phyloP scores from a whole-genome alignment of 2,113 vertebrate species.

The Pavo muticus region DNA sequence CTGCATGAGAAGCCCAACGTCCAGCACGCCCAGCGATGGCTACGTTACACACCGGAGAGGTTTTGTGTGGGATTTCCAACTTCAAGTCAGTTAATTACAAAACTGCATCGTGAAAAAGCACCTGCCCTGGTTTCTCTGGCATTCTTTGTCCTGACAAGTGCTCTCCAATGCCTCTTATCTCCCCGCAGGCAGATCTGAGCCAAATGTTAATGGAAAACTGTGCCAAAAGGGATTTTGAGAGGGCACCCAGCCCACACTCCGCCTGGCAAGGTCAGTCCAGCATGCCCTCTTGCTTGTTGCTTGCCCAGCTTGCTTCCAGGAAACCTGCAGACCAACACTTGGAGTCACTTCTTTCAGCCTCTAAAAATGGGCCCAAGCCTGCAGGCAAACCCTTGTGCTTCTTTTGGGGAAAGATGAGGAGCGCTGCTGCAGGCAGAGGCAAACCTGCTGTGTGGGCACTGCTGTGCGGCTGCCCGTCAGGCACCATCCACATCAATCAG shows the following conservation, averaged over 20 bases:
- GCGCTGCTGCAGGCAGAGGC: neutral
- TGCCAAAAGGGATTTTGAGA: neutral
- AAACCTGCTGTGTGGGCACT: accelerated
- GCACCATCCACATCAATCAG: neutral
- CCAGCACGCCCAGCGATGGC: neutral
- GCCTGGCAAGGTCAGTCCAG: neutral
- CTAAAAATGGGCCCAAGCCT: neutral
- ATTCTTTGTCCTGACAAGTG: neutral
- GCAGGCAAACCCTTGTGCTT: neutral
- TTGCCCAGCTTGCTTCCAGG: neutral
- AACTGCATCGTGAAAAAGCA: neutral
- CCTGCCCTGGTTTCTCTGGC: neutral
- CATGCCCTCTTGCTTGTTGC: no score
- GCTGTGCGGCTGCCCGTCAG: neutral
- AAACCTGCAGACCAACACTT: neutral
- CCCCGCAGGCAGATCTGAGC: neutral
- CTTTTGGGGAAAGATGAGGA: neutral
- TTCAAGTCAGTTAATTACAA: neutral
- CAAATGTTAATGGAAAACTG: neutral
- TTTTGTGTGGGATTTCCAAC: neutral
- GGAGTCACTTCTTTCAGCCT: neutral
- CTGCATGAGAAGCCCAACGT: neutral
- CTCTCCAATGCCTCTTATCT: neutral
- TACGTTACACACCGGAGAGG: neutral
- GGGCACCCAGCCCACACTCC: neutral